These are phyloP conservation scores for Diuraphis noxia DNA, from an alignment of 1,140 invertebrate genomes.

Conservation along the genomic window DNA sequence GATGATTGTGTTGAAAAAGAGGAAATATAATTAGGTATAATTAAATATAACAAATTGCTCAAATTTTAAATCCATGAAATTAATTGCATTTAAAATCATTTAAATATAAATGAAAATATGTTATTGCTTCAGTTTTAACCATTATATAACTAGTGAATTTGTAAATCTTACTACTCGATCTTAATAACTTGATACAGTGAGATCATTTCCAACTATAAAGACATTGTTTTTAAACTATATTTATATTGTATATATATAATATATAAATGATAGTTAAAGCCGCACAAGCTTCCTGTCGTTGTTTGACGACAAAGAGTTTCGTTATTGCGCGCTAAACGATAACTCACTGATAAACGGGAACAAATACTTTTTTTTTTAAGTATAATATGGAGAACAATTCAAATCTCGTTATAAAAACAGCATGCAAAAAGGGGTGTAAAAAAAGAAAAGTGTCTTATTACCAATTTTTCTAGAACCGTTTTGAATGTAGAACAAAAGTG, in stretches of 20 bases:
- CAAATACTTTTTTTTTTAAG: slow-evolving; percentile 22
- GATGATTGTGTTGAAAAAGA: background rate
- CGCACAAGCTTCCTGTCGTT: background rate
- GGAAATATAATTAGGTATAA: background rate
- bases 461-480: slow-evolving; percentile 1
- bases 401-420: background rate
- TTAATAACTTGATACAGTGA: background rate
- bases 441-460: slow-evolving; percentile 14
- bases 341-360: background rate
- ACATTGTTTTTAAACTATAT: background rate
- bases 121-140: background rate
- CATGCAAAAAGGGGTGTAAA: background rate
- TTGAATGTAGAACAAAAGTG: slow-evolving; percentile 4
- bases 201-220: background rate
- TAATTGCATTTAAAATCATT: too few species aligned
- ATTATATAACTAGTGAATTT: background rate
- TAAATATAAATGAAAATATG: background rate
- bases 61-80: too few species aligned
- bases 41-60: background rate
- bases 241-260: background rate
- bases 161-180: background rate
- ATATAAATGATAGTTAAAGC: slow-evolving; percentile 12
- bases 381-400: slow-evolving; percentile 19
- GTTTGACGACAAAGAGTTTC: slow-evolving; percentile 18
- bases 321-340: background rate